Evolutionary conservation across 2,888 invertebrate genomes (phyloP).

Genomic region (Eupsilia transversa): DNA sequence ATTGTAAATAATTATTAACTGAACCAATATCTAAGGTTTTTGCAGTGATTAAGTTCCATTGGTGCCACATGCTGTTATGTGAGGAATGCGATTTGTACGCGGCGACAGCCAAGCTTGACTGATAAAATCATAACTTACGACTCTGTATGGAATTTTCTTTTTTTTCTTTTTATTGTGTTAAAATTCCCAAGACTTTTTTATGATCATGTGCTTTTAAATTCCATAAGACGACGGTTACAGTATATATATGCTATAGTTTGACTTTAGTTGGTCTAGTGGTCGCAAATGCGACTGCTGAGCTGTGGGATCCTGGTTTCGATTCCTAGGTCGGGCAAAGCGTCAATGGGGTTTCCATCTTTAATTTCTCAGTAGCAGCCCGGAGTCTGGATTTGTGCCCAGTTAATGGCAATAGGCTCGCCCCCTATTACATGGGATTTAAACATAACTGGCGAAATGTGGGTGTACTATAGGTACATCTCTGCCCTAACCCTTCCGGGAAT

Average conservation of each 20-base stretch:
- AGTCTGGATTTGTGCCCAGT: too few species aligned
- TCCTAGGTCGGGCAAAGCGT: too few species aligned
- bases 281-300: too few species aligned
- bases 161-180: constrained; percentile 35
- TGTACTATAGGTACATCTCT: too few species aligned
- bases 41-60: constrained; percentile 27
- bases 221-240: neutral
- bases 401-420: too few species aligned
- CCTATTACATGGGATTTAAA: too few species aligned
- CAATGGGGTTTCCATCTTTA: too few species aligned
- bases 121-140: constrained; percentile 53
- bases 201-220: constrained; percentile 20
- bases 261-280: constrained; percentile 1
- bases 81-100: constrained; percentile 37
- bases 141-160: constrained; percentile 27
- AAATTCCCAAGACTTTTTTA: constrained; percentile 28
- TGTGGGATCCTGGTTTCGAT: too few species aligned
- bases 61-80: constrained; percentile 28
- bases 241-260: neutral
- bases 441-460: too few species aligned
- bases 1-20: constrained; percentile 9
- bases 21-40: constrained; percentile 34
- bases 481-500: too few species aligned
- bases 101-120: constrained; percentile 34
- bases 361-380: too few species aligned